Percentiles rank a stretch among this genome's conserved stretches.
Evolutionary conservation across 1,140 invertebrate species (phyloP).

Genomic region (Papilio polytes): DNA sequence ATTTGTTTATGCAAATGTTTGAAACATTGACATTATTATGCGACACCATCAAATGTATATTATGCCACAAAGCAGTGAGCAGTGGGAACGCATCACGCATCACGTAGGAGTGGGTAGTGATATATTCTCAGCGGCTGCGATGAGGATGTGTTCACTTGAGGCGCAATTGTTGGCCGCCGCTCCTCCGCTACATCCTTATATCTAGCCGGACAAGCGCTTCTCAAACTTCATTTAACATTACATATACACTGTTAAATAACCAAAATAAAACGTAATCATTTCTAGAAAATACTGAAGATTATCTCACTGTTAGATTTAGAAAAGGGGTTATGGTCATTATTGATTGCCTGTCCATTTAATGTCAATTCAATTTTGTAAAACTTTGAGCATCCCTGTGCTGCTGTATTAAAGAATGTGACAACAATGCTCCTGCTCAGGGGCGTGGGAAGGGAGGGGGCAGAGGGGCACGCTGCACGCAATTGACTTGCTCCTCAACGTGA

Average conservation of each 20-base stretch:
- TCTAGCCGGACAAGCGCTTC: constrained; percentile 48
- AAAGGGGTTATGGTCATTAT: neutral
- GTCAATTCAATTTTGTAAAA: constrained; percentile 6
- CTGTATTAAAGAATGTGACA: constrained; percentile 55
- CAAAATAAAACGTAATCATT: no score
- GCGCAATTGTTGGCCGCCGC: constrained; percentile 60
- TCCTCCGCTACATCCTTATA: constrained; percentile 55
- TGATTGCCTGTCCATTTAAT: neutral
- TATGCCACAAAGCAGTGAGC: neutral
- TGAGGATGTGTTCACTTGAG: constrained; percentile 65
- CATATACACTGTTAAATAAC: neutral
- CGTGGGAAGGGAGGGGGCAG: neutral
- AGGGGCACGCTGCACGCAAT: constrained; percentile 39
- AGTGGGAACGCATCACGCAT: constrained; percentile 3
- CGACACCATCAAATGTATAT: neutral
- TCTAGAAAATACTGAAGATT: no score
- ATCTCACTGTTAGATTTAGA: no score
- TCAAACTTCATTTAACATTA: constrained; percentile 44
- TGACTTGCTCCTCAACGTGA: constrained; percentile 37
- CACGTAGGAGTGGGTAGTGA: constrained; percentile 21
- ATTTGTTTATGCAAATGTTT: neutral
- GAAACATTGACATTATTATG: neutral
- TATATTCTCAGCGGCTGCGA: constrained; percentile 54
- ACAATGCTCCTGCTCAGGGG: constrained; percentile 46
- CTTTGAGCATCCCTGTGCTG: constrained; percentile 41